Evolutionary conservation across 2,888 invertebrate species (phyloP).

Genomic region (Galerucella nymphaeae): DNA sequence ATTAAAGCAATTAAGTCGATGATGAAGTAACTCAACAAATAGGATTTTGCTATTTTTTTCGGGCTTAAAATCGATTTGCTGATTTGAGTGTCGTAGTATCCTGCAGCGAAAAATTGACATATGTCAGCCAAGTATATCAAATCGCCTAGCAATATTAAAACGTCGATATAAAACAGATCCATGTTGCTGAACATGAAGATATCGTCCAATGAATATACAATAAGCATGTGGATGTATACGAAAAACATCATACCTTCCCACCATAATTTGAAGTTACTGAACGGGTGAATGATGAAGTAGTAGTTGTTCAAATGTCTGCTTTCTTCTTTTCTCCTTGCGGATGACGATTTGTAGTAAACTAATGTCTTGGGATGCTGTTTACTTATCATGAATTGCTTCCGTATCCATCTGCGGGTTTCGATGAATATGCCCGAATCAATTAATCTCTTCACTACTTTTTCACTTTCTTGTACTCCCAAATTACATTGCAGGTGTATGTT

Average conservation of each 20-base stretch:
- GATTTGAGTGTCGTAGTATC: conserved; percentile 11
- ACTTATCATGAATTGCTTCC: conserved; percentile 7
- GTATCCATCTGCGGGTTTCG: conserved; percentile 22
- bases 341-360: conserved; percentile 26
- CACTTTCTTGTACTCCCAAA: not conserved
- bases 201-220: conserved; percentile 12
- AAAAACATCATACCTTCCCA: conserved; percentile 22
- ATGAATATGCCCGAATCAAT: conserved; percentile 35
- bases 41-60: not conserved
- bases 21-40: conserved; percentile 10
- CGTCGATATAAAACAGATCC: conserved; percentile 1
- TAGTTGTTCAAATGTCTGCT: conserved; percentile 21
- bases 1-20: conserved; percentile 13
- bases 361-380: conserved; percentile 21
- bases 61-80: conserved; percentile 10
- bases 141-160: conserved; percentile 7
- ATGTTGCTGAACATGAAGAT: not conserved
- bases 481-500: not conserved
- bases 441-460: conserved; percentile 18
- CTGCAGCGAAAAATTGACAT: conserved; percentile 9
- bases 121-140: conserved; percentile 8
- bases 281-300: conserved; percentile 25
- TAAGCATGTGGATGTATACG: conserved; percentile 5
- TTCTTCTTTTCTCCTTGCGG: conserved; percentile 22
- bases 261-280: conserved; percentile 10